These are phyloP conservation scores for Aquatica leii DNA, from an alignment of 2,888 invertebrate genomes.

Conservation along the genomic window DNA sequence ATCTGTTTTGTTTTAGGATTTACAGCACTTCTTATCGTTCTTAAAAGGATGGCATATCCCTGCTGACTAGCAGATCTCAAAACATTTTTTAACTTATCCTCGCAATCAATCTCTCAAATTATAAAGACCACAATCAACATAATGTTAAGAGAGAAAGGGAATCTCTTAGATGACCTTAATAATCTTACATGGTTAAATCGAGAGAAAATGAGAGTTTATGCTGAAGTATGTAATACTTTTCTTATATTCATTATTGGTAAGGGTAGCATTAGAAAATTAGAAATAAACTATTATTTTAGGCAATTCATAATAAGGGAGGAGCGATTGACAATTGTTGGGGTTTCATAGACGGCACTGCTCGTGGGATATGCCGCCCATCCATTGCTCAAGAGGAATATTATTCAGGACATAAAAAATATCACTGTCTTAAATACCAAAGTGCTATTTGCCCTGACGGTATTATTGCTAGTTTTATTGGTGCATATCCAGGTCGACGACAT, in stretches of 20 bases:
- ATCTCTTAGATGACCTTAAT: conserved; percentile 1
- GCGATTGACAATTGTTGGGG: conserved; percentile 38
- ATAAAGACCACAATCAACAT: neutral
- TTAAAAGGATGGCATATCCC: conserved; percentile 12
- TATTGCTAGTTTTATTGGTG: conserved; percentile 33
- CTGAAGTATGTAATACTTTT: conserved; percentile 4
- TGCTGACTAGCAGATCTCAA: neutral
- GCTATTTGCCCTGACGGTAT: conserved; percentile 39
- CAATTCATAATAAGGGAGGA: conserved; percentile 27
- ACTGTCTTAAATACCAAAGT: conserved; percentile 39
- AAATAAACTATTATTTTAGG: conserved; percentile 9
- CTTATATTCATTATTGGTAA: neutral
- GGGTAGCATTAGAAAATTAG: no score
- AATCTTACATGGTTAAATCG: conserved; percentile 9
- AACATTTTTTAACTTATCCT: neutral
- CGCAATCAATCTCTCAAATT: conserved; percentile 1
- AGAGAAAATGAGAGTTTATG: conserved; percentile 1
- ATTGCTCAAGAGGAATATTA: conserved; percentile 37
- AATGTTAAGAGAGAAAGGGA: neutral
- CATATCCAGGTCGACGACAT: conserved; percentile 35
- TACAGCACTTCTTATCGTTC: neutral
- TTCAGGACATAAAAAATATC: conserved; percentile 38
- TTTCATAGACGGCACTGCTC: conserved; percentile 39
- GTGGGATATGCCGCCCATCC: conserved; percentile 36
- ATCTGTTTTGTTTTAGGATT: neutral